Evolutionary conservation across 1,140 invertebrate genomes (phyloP).

Genomic region (Oedothorax gibbosus): DNA sequence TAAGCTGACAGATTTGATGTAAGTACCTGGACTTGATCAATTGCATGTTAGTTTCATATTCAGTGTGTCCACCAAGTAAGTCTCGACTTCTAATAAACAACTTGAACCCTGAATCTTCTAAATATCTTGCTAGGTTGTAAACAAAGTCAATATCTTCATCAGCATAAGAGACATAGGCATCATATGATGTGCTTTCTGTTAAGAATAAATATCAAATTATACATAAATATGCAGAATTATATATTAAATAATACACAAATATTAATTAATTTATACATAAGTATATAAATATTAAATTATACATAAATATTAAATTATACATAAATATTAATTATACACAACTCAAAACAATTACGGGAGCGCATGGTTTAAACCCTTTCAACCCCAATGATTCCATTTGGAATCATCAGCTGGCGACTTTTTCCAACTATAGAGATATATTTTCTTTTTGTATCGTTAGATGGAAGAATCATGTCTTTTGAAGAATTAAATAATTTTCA

Average conservation of each 20-base stretch:
- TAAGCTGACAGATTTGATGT: not conserved
- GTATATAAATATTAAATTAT: not conserved
- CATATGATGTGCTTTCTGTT: slow-evolving; percentile 63
- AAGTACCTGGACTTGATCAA: slow-evolving; percentile 66
- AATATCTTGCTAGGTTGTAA: slow-evolving; percentile 64
- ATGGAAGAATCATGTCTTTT: too few species aligned
- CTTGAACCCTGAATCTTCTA: slow-evolving; percentile 66
- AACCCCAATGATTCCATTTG: too few species aligned
- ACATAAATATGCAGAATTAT: not conserved
- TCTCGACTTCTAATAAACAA: slow-evolving; percentile 68
- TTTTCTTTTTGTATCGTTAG: too few species aligned
- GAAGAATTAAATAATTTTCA: too few species aligned
- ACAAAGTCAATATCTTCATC: slow-evolving; percentile 68
- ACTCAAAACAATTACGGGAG: too few species aligned
- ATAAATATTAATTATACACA: not conserved
- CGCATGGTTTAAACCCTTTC: too few species aligned
- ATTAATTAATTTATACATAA: not conserved
- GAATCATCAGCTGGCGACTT: too few species aligned
- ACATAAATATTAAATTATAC: not conserved
- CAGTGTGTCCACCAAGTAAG: slow-evolving; percentile 66
- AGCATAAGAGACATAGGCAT: slow-evolving; percentile 69
- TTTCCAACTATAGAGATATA: too few species aligned
- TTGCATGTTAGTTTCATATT: slow-evolving; percentile 66
- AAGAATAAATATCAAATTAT: not conserved
- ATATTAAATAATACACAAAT: not conserved